Evolutionary conservation across 2,888 invertebrate genomes (phyloP).

Genomic region (Eupeodes latifasciatus): DNA sequence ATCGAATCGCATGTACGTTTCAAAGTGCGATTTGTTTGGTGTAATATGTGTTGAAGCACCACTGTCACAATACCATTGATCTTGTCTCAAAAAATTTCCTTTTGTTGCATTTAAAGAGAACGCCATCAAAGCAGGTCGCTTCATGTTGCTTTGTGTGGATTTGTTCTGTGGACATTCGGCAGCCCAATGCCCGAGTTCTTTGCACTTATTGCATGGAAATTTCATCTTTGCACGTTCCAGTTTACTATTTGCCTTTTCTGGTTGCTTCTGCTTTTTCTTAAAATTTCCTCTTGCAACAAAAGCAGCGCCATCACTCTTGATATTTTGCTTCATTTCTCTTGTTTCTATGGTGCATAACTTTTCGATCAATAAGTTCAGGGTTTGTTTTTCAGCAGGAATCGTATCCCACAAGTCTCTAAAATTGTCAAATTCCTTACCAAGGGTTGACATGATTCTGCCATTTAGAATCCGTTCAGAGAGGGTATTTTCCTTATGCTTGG

Average conservation of each 20-base stretch:
- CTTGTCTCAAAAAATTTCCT: not conserved
- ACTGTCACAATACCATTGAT: not conserved
- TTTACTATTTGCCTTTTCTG: not conserved
- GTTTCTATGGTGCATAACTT: constrained; percentile 1
- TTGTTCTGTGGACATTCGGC: constrained; percentile 18
- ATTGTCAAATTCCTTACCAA: constrained; percentile 5
- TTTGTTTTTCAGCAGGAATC: not conserved
- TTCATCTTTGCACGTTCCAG: not conserved
- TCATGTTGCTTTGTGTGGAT: not conserved
- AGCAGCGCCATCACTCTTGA: not conserved
- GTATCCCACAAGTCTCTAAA: constrained; percentile 9
- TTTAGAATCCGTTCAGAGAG: constrained; percentile 6
- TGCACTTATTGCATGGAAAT: too few relatives aligned
- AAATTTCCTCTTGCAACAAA: constrained; percentile 8
- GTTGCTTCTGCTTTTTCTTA: not conserved
- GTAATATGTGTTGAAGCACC: not conserved
- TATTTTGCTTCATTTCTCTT: not conserved
- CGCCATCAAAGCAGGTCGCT: not conserved
- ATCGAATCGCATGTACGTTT: constrained; percentile 20
- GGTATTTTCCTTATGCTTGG: constrained; percentile 9
- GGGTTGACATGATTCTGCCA: constrained; percentile 9
- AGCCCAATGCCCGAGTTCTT: not conserved
- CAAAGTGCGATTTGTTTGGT: constrained; percentile 23
- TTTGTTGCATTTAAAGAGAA: not conserved
- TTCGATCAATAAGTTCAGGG: not conserved